These are phyloP conservation scores for Cephalopterus ornatus DNA, from an alignment of 2,113 vertebrate genomes.

Conservation along the genomic window DNA sequence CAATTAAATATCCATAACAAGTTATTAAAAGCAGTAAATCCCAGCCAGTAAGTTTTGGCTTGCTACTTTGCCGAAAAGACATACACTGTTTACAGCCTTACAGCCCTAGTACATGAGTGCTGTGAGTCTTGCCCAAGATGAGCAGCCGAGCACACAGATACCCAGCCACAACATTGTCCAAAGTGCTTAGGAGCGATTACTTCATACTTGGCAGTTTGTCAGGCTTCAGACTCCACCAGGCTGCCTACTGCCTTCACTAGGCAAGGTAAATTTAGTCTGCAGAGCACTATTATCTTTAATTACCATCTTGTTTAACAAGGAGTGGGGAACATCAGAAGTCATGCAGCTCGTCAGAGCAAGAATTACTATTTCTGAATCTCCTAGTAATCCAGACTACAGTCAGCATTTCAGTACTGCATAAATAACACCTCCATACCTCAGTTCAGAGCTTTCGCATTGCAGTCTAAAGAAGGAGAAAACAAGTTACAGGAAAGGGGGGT, in stretches of 20 bases:
- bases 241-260: background rate
- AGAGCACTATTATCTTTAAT: conserved; percentile 15
- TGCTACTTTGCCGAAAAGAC: background rate
- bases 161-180: background rate
- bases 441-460: background rate
- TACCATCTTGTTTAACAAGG: conserved; percentile 30
- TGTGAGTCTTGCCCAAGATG: background rate
- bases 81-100: background rate
- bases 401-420: background rate
- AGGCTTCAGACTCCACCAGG: background rate
- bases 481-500: background rate
- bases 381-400: background rate
- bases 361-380: background rate
- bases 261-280: background rate
- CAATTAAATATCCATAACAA: background rate
- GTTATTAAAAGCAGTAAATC: background rate
- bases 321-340: background rate
- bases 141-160: background rate
- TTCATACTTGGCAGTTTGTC: background rate
- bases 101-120: accelerated
- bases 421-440: background rate
- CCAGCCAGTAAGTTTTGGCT: background rate
- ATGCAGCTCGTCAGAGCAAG: background rate
- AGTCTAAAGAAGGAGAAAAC: background rate
- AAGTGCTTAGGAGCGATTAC: background rate